These are phyloP conservation scores for Formica exsecta DNA, from an alignment of 1,140 invertebrate genomes.

Conservation along the genomic window DNA sequence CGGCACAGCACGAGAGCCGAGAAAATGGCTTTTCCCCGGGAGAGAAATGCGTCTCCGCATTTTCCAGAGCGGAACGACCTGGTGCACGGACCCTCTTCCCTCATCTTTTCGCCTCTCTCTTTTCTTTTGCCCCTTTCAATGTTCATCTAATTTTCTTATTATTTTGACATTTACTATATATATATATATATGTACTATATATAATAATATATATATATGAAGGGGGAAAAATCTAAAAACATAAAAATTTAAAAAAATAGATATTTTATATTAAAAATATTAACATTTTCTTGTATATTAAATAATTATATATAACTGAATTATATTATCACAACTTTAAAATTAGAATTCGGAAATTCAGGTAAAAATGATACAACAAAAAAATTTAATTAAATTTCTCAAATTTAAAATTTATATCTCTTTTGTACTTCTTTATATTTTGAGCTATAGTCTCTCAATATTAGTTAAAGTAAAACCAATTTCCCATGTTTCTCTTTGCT, in stretches of 20 bases:
- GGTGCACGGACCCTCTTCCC: slow-evolving; percentile 36
- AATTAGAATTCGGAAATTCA: slow-evolving; percentile 7
- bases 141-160: slow-evolving; percentile 2
- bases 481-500: slow-evolving; percentile 55
- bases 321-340: background rate
- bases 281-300: background rate
- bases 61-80: slow-evolving; percentile 63
- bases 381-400: background rate
- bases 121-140: slow-evolving; percentile 23
- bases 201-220: too few relatives aligned
- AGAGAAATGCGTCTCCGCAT: slow-evolving; percentile 66
- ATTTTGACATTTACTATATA: background rate
- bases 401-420: slow-evolving; percentile 2
- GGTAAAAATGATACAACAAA: background rate
- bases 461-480: slow-evolving; percentile 55
- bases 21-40: slow-evolving; percentile 67
- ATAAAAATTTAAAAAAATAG: too few relatives aligned
- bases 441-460: slow-evolving; percentile 31
- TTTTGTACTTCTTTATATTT: slow-evolving; percentile 19
- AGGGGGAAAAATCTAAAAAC: too few relatives aligned
- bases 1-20: slow-evolving; percentile 59
- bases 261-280: too few relatives aligned
- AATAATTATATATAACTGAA: background rate
- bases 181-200: too few relatives aligned
- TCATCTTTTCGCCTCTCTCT: slow-evolving; percentile 10